phyloP scores from a whole-genome alignment of 2,797 vertebrate species.

The Leontocebus nigricollis region DNA sequence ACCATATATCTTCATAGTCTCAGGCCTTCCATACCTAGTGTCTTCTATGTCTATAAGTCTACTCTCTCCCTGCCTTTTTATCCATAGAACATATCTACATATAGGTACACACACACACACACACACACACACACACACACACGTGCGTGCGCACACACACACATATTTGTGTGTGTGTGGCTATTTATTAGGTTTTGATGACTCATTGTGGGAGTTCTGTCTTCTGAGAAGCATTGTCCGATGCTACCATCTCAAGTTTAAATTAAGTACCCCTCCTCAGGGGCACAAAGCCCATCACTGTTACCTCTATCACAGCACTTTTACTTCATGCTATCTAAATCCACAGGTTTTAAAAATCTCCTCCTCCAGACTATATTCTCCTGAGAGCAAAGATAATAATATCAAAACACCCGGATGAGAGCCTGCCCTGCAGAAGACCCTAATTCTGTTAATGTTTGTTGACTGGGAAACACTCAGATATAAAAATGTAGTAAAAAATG shows the following conservation, averaged over 20 bases:
- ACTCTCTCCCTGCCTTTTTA: rapidly evolving
- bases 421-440: background rate
- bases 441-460: constrained; percentile 1
- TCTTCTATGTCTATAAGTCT: background rate
- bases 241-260: background rate
- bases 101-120: too few relatives aligned
- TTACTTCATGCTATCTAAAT: background rate
- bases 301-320: background rate
- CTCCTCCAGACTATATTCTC: background rate
- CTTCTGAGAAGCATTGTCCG: background rate
- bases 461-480: background rate
- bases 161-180: too few relatives aligned
- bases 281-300: background rate
- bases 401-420: background rate
- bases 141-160: too few relatives aligned
- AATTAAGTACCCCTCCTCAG: background rate
- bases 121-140: too few relatives aligned
- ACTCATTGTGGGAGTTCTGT: background rate
- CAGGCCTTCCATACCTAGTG: background rate
- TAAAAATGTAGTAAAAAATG: background rate
- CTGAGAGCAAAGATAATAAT: background rate
- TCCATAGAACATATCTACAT: background rate
- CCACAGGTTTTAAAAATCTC: background rate
- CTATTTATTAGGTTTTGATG: background rate
- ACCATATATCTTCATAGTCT: background rate